These are phyloP conservation scores for Emys orbicularis DNA, from an alignment of 2,797 vertebrate genomes.

Conservation along the genomic window DNA sequence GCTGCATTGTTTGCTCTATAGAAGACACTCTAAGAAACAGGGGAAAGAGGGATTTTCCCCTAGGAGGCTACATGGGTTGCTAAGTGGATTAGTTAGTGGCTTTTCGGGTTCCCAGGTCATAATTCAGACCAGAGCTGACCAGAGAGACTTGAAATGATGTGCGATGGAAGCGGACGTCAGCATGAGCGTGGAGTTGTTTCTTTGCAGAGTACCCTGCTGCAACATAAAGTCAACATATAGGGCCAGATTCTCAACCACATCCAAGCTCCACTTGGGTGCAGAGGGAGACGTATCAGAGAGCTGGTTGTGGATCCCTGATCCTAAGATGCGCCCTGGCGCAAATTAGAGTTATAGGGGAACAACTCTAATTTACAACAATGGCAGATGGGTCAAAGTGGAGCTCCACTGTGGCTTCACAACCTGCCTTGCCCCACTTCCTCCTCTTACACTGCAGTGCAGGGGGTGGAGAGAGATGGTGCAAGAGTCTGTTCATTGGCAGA, in stretches of 20 bases:
- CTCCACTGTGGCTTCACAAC: background rate
- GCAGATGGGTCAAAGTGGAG: background rate
- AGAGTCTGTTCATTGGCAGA: background rate
- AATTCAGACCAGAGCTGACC: background rate
- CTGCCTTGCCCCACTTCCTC: background rate
- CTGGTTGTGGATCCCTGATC: background rate
- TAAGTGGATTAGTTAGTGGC: background rate
- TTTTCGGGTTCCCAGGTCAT: background rate
- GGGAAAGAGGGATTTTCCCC: background rate
- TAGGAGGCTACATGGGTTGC: background rate
- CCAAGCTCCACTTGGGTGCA: background rate
- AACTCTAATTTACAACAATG: background rate
- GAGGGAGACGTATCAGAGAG: background rate
- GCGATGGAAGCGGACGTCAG: background rate
- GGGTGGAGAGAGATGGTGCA: background rate
- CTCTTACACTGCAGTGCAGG: background rate
- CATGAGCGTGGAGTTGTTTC: background rate
- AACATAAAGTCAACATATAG: background rate
- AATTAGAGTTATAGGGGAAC: background rate
- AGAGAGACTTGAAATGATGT: background rate
- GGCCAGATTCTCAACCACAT: background rate
- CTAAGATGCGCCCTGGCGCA: background rate
- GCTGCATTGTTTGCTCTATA: background rate
- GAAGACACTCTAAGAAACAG: background rate
- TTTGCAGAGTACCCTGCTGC: background rate